Evolutionary conservation across 2,113 vertebrate species (phyloP).

Genomic region (Choloepus hoffmanni): DNA sequence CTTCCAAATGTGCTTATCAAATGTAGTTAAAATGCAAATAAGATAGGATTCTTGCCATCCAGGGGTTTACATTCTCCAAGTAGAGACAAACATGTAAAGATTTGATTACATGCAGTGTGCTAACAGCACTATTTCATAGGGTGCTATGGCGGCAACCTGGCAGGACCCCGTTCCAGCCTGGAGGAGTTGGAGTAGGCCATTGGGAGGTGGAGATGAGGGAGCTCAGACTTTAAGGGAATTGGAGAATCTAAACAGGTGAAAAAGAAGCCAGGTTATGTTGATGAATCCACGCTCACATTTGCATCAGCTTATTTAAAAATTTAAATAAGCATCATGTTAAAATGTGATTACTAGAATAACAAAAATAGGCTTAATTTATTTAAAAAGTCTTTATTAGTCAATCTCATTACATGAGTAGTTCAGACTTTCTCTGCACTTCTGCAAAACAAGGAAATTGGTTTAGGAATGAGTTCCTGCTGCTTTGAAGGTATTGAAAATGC

Average conservation of each 20-base stretch:
- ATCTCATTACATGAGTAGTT: background rate
- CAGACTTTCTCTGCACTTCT: background rate
- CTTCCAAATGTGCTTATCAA: background rate
- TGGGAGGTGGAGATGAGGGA: background rate
- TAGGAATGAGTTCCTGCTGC: conserved; percentile 51
- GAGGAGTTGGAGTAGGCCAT: background rate
- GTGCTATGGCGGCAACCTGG: background rate
- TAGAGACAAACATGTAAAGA: background rate
- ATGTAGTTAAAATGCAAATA: conserved; percentile 3
- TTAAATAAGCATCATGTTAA: conserved; percentile 10
- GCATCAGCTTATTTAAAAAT: background rate
- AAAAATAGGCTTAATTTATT: conserved; percentile 52
- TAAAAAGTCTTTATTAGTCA: conserved; percentile 41
- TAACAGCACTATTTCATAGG: background rate
- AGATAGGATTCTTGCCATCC: background rate
- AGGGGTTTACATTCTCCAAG: conserved; percentile 3
- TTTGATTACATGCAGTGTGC: background rate
- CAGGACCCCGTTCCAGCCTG: background rate
- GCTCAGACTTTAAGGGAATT: background rate
- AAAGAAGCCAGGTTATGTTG: background rate
- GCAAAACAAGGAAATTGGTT: conserved; percentile 40
- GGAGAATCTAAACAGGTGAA: background rate
- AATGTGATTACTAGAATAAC: conserved; percentile 56
- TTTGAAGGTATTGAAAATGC: conserved; percentile 17
- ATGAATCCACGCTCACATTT: background rate